Evolutionary conservation across 2,888 invertebrate species (phyloP).

Genomic region (Brassicogethes aeneus): DNA sequence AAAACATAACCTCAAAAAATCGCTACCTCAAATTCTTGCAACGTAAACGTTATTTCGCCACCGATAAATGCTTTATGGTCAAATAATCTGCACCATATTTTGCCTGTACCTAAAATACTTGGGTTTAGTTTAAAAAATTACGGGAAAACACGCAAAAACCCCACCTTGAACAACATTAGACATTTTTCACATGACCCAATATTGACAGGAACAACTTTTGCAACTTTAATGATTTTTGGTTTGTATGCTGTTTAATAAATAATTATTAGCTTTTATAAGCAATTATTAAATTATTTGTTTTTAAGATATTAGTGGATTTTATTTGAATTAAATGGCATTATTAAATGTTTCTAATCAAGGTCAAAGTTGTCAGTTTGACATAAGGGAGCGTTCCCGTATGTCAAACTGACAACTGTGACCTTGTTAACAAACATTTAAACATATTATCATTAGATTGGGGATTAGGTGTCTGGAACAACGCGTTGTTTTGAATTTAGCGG

Average conservation of each 20-base stretch:
- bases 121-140: slow-evolving; percentile 7
- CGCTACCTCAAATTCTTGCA: slow-evolving; percentile 77
- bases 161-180: slow-evolving; percentile 34
- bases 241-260: no score
- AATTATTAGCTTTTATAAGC: no score
- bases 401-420: no score
- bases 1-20: slow-evolving; percentile 18
- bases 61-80: slow-evolving; percentile 80
- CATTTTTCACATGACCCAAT: slow-evolving; percentile 22
- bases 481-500: not conserved
- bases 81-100: slow-evolving; percentile 77
- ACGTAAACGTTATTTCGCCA: slow-evolving; percentile 76
- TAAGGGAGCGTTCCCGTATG: no score
- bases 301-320: no score
- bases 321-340: no score
- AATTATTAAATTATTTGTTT: no score
- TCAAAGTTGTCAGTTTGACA: no score
- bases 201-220: slow-evolving; percentile 3
- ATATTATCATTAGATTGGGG: no score
- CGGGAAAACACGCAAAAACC: slow-evolving; percentile 17
- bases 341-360: no score
- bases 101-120: slow-evolving; percentile 64
- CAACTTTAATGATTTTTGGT: no score
- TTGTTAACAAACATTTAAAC: no score
- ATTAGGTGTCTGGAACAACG: not conserved